Percentiles rank a stretch among this genome's conserved stretches.
Conservation (phyloP, 2,888 invertebrate species). For the Homarus gammarus region DNA sequence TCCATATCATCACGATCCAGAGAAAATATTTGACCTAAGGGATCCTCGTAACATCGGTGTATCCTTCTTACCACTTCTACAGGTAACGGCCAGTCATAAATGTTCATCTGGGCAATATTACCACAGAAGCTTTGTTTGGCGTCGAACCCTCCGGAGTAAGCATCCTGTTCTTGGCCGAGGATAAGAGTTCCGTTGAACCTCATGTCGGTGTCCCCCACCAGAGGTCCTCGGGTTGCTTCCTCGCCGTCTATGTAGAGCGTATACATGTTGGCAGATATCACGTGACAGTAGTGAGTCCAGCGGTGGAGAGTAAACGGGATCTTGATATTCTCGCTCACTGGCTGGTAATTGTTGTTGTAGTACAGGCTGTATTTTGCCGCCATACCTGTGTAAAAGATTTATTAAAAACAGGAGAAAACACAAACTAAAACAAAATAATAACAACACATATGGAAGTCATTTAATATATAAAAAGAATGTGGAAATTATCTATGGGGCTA, state of each 20-base stretch:
- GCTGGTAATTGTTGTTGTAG: slow-evolving; percentile 7
- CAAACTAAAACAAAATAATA: not conserved
- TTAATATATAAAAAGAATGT: too few species aligned
- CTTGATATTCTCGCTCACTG: not conserved
- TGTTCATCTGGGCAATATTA: slow-evolving; percentile 40
- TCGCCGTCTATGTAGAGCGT: slow-evolving; percentile 43
- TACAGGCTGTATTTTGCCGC: not conserved
- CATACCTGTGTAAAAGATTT: not conserved
- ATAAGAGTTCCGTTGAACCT: slow-evolving; percentile 54
- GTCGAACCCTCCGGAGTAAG: slow-evolving; percentile 26
- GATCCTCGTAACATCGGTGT: not conserved
- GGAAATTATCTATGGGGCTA: too few species aligned
- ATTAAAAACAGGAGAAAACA: not conserved
- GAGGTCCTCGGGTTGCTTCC: slow-evolving; percentile 15
- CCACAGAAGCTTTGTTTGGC: slow-evolving; percentile 40
- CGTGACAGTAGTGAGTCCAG: not conserved
- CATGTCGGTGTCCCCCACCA: slow-evolving; percentile 21
- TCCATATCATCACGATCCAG: slow-evolving; percentile 37
- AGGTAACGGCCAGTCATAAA: slow-evolving; percentile 36
- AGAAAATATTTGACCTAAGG: slow-evolving; percentile 36
- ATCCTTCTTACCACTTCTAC: slow-evolving; percentile 4
- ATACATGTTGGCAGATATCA: not conserved
- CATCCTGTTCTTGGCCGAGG: slow-evolving; percentile 59
- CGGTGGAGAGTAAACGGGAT: not conserved
- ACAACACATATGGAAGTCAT: too few species aligned